Conservation (phyloP, 2,888 invertebrate genomes). For the Macropis europaea region DNA sequence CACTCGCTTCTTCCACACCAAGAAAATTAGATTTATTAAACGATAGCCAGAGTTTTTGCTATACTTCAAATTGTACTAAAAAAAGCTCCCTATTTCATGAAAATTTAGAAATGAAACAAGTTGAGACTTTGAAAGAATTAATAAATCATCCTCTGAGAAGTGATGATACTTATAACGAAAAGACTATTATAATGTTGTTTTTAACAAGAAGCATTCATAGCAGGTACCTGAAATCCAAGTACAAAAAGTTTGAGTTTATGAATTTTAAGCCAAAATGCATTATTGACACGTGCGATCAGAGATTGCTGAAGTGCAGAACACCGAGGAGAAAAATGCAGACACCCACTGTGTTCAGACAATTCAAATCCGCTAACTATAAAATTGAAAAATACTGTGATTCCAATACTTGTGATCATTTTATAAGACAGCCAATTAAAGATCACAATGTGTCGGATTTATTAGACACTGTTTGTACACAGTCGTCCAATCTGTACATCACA, state of each 20-base stretch:
- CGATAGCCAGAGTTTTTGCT: background rate
- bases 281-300: background rate
- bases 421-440: background rate
- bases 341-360: conserved; percentile 16
- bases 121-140: background rate
- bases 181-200: background rate
- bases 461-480: conserved; percentile 29
- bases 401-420: background rate
- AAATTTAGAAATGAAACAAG: background rate
- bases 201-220: conserved; percentile 7
- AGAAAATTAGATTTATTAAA: background rate
- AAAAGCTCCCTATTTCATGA: background rate
- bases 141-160: background rate
- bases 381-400: background rate
- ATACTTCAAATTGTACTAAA: background rate
- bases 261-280: conserved; percentile 20
- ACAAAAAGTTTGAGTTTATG: conserved; percentile 8
- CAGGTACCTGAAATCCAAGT: conserved; percentile 16
- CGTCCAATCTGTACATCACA: conserved; percentile 36
- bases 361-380: background rate
- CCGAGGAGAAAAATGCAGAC: conserved; percentile 5
- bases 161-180: background rate
- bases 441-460: background rate
- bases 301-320: background rate
- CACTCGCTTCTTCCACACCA: background rate